Base-by-base conservation (phyloP, 2,797 vertebrate species). In the Podarcis siculus region DNA sequence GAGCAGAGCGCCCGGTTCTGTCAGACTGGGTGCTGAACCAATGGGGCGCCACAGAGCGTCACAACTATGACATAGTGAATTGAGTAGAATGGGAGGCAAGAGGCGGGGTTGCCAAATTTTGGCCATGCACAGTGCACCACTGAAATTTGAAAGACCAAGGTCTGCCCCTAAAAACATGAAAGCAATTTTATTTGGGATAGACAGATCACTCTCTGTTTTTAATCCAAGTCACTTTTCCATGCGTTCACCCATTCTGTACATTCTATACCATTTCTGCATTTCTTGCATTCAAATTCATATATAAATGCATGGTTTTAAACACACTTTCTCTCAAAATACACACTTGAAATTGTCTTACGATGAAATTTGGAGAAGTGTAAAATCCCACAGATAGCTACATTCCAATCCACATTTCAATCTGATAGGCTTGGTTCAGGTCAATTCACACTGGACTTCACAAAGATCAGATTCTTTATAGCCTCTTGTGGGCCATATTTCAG, bases 401-500 rank as follows among this genome's bases (percentile, higher is more conserved):
- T 49, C 21, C 30, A 42, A 45, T 78, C 61, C 39, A 12, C 64
- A 64, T 27, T 61, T 39, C 37, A 39, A 10, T 32, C n/a, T 27
- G 12, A 21, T 10, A 77, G 37, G 39, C 32, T 42, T 25, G 15
- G 64, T 67, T 45, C 75, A 86, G 9, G 61, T 32, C 30, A 64
- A 23, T 19, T 69, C 39, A 82, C 15, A n/a, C 2, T 61, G 23
- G 49, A 61, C 39, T 75, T 75, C 72, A 66, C 12, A 30, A 17
- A 42, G 61, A 82, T 39, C 23, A 64, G 4, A 64, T 37, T 72
- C 27, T 35, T 55, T 86, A 76, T 0, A 81, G 78, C 13, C 0
- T 81, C 39, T 90, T 90, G 30, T 61, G 79, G 37, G 55, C 83
- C 77, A 66, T 69, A 82, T 90, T 90, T 92, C 21, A 83, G 10